Evolutionary conservation across 2,797 vertebrate genomes (phyloP), one percentile per base, ranked within the genome.

Genomic region (Ceryle rudis): DNA sequence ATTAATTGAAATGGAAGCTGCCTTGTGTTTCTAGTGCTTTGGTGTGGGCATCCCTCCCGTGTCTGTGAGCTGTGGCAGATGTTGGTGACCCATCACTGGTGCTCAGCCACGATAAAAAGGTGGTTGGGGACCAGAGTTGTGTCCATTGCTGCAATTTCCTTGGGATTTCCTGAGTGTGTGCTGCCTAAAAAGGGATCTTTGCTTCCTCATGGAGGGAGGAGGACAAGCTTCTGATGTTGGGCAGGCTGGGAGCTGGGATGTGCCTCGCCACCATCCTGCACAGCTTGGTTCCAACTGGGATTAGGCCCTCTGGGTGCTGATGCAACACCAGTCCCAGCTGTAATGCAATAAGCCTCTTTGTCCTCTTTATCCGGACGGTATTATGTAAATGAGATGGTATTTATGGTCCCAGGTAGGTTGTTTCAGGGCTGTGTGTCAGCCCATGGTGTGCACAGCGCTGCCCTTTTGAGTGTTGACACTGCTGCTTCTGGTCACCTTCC

Each of bases 371-470:
- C 82, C 54, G 0, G 47, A 64, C 14, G 49, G 85, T 55, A 70
- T 95, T 94, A 95, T 93, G 88, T 85, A 95, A 95, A 92, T 83
- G 71, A 81, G 82, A 66, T 41, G 83, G 69, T 93, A 79, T 95
- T 96, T 95, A 62, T 62, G 81, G 85, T 79, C 23, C 65, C 94
- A 96, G 95, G 94, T 97, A 85, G 41, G 58, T 61, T 86, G 66
- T 89, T 91, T 17, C 0, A 3, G 91, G 73, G 83, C n/a, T 74
- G 64, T 22, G 60, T 67, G 92, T 46, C 42, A 33, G 46, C 1
- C 11, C 75, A 37, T 0, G 1, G 41, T 0, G 1, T 33, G 19
- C 0, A 1, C 54, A 46, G 65, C 4, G 10, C 16, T 89, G 84
- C 84, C 84, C 73, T 89, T 89, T 74, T 75, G 66, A 81, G 81